Conservation (phyloP, 2,888 invertebrate species). For the Stenotaenia linearis region DNA sequence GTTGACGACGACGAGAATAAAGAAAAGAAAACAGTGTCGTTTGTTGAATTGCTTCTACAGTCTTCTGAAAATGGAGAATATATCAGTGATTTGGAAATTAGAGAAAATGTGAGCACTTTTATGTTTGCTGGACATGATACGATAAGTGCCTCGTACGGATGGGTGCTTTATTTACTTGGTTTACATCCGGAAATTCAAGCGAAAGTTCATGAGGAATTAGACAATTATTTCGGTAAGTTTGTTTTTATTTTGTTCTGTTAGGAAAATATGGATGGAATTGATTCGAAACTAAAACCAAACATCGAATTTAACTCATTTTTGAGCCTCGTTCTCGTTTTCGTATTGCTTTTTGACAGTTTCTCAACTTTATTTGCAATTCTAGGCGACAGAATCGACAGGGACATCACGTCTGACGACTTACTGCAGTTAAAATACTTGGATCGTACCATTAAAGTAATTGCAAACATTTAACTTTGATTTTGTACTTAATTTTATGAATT, state of each 20-base stretch:
- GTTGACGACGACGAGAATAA: background rate
- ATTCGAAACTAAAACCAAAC: background rate
- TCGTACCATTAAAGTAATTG: background rate
- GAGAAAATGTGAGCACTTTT: slow-evolving; percentile 47
- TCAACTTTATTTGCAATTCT: too few relatives aligned
- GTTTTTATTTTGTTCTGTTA: background rate
- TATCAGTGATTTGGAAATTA: background rate
- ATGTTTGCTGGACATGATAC: slow-evolving; percentile 48
- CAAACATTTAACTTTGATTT: background rate
- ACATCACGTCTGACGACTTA: too few relatives aligned
- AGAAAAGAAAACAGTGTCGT: background rate
- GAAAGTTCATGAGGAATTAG: slow-evolving; percentile 33
- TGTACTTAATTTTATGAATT: background rate
- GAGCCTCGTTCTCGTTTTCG: too few relatives aligned
- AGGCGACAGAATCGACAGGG: too few relatives aligned
- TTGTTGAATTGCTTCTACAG: too few relatives aligned
- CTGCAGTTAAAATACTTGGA: too few relatives aligned
- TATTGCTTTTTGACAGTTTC: too few relatives aligned
- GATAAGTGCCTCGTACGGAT: slow-evolving; percentile 38
- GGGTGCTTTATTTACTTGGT: slow-evolving; percentile 39
- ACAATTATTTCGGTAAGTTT: slow-evolving; percentile 28
- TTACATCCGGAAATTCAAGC: slow-evolving; percentile 38
- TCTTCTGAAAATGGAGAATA: too few relatives aligned
- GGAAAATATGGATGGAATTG: background rate
- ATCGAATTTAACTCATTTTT: too few relatives aligned